Evolutionary conservation across 1,140 invertebrate genomes (phyloP).

Genomic region (Hycleus cichorii): DNA sequence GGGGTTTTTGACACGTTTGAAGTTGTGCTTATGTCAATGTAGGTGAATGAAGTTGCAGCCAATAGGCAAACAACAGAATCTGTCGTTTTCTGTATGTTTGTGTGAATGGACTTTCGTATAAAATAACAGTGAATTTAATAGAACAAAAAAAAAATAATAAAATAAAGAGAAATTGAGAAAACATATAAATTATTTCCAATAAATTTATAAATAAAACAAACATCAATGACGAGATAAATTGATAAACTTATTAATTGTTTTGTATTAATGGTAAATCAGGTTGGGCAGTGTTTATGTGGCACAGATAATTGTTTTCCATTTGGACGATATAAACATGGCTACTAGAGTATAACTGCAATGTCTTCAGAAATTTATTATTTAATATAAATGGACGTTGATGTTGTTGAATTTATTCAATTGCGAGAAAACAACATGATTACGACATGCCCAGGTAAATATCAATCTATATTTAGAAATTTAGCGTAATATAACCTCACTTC

Average conservation of each 20-base stretch:
- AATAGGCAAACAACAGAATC: slow-evolving; percentile 21
- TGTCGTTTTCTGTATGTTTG: slow-evolving; percentile 7
- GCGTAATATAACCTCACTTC: slow-evolving; percentile 8
- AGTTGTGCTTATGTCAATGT: slow-evolving; percentile 21
- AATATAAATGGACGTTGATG: slow-evolving; percentile 22
- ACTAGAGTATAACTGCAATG: slow-evolving; percentile 18
- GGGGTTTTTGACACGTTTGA: slow-evolving; percentile 5
- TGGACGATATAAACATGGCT: slow-evolving; percentile 36
- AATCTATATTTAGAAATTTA: neutral
- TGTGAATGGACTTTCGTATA: too few species aligned
- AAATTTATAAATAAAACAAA: too few species aligned
- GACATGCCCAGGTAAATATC: slow-evolving; percentile 29
- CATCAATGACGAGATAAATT: too few species aligned
- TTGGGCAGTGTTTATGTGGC: slow-evolving; percentile 26
- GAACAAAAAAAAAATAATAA: too few species aligned
- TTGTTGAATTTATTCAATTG: slow-evolving; percentile 4
- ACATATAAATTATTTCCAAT: too few species aligned
- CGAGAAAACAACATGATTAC: slow-evolving; percentile 26
- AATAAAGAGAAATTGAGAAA: too few species aligned
- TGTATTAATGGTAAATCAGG: too few species aligned
- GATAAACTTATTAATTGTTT: too few species aligned
- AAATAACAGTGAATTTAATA: too few species aligned
- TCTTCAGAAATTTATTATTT: neutral
- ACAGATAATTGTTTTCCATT: slow-evolving; percentile 31
- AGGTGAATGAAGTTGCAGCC: slow-evolving; percentile 30